phyloP scores from a whole-genome alignment of 2,113 vertebrate genomes.

The Neodon shergylaensis region DNA sequence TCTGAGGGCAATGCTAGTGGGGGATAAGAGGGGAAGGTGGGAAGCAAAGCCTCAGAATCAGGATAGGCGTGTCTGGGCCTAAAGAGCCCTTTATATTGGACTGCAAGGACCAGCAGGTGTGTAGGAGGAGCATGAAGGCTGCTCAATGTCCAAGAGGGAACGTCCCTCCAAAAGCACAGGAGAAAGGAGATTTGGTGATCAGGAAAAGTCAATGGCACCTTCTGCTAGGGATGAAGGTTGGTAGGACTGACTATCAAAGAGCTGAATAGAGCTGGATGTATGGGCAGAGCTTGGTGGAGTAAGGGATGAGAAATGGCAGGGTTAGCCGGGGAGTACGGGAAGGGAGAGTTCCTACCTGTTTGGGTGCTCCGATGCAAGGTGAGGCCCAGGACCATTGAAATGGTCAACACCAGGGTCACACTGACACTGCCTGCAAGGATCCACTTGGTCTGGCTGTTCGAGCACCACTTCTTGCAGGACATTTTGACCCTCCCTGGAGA shows the following conservation, averaged over 20 bases:
- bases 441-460: not conserved
- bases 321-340: accelerated
- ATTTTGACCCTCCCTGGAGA: not conserved
- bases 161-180: not conserved
- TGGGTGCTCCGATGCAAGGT: not conserved
- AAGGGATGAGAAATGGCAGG: not conserved
- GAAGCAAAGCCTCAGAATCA: not conserved
- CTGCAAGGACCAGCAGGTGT: not conserved
- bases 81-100: too few species aligned
- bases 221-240: not conserved
- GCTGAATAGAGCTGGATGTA: not conserved
- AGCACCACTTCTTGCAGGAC: not conserved
- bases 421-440: accelerated
- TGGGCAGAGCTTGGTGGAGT: not conserved
- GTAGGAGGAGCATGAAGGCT: not conserved
- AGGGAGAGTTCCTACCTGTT: constrained; percentile 55
- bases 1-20: not conserved
- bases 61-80: not conserved
- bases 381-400: not conserved
- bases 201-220: not conserved
- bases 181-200: not conserved
- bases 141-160: not conserved
- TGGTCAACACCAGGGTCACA: not conserved
- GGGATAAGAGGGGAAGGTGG: not conserved
- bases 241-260: not conserved